Conservation (phyloP, 2,888 invertebrate genomes). For the Hypselothyrea guttata region DNA sequence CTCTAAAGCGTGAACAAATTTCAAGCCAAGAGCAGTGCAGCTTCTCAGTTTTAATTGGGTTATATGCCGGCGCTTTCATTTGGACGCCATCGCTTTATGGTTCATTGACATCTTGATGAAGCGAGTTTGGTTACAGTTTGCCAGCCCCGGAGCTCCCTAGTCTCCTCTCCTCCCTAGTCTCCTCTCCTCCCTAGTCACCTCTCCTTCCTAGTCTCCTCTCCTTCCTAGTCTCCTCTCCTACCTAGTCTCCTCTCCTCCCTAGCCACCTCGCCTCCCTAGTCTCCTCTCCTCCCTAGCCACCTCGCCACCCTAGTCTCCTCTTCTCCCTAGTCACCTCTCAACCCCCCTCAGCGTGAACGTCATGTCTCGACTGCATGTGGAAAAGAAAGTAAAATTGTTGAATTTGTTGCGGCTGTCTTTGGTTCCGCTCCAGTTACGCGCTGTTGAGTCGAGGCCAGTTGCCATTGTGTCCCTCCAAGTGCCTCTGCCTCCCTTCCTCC, state of each 20-base stretch:
- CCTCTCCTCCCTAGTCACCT: too few relatives aligned
- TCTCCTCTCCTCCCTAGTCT: too few relatives aligned
- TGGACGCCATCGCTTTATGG: slow-evolving; percentile 31
- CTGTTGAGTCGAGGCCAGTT: slow-evolving; percentile 41
- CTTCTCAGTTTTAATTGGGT: slow-evolving; percentile 39
- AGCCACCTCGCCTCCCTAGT: too few relatives aligned
- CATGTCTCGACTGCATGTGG: slow-evolving; percentile 41
- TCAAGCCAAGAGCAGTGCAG: slow-evolving; percentile 15
- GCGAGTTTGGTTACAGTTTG: slow-evolving; percentile 1
- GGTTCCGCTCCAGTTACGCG: slow-evolving; percentile 71
- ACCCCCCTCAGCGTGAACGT: too few relatives aligned
- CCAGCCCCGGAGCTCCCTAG: too few relatives aligned
- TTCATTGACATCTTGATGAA: slow-evolving; percentile 64
- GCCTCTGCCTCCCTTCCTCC: not conserved
- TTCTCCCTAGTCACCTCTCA: too few relatives aligned
- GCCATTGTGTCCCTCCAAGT: slow-evolving; percentile 16
- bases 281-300: too few relatives aligned
- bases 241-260: too few relatives aligned
- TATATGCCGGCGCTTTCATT: slow-evolving; percentile 65
- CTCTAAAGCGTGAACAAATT: slow-evolving; percentile 1
- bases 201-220: too few relatives aligned
- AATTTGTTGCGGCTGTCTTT: slow-evolving; percentile 44
- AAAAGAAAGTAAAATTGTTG: slow-evolving; percentile 71
- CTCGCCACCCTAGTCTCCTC: too few relatives aligned
- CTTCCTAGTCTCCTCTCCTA: too few relatives aligned